These are phyloP conservation scores for Lithophane leautieri DNA, from an alignment of 2,888 invertebrate genomes.

Conservation along the genomic window DNA sequence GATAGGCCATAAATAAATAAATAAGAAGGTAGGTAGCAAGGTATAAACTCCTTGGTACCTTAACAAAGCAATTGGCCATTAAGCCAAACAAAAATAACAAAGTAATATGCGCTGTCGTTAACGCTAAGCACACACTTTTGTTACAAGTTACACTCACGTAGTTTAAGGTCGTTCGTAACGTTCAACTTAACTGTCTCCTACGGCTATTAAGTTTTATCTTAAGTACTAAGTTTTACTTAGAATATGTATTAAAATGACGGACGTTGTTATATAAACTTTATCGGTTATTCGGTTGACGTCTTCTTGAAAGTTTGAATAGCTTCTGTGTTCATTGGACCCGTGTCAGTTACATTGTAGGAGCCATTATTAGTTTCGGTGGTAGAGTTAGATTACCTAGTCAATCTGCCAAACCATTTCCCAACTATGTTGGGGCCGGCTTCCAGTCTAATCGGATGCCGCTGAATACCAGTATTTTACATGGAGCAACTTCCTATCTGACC, in stretches of 20 bases:
- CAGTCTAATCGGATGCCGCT: too few relatives aligned
- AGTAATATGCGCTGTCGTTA: constrained; percentile 15
- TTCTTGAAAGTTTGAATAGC: constrained; percentile 20
- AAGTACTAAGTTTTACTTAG: constrained; percentile 31
- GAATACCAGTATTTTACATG: too few relatives aligned
- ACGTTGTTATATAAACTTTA: background rate
- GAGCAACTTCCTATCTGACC: too few relatives aligned
- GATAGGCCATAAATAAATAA: too few relatives aligned
- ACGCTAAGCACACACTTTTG: constrained; percentile 25
- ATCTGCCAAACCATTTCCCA: too few relatives aligned
- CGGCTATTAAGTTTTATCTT: constrained; percentile 53
- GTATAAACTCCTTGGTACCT: background rate
- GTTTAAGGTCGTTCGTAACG: constrained; percentile 30
- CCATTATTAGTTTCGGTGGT: constrained; percentile 8
- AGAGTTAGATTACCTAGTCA: background rate
- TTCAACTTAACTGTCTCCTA: constrained; percentile 26
- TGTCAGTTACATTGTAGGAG: constrained; percentile 13
- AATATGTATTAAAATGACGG: background rate
- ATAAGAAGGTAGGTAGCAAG: background rate
- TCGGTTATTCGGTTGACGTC: background rate
- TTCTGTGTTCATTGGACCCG: background rate
- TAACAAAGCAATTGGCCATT: constrained; percentile 24
- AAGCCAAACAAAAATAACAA: background rate
- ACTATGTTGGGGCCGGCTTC: too few relatives aligned
- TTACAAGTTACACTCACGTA: constrained; percentile 32